A percentile compares a stretch with the other conserved stretches of the same genome.
These are phyloP conservation scores for Catocala fraxini DNA, from an alignment of 2,888 invertebrate genomes.

Conservation along the genomic window DNA sequence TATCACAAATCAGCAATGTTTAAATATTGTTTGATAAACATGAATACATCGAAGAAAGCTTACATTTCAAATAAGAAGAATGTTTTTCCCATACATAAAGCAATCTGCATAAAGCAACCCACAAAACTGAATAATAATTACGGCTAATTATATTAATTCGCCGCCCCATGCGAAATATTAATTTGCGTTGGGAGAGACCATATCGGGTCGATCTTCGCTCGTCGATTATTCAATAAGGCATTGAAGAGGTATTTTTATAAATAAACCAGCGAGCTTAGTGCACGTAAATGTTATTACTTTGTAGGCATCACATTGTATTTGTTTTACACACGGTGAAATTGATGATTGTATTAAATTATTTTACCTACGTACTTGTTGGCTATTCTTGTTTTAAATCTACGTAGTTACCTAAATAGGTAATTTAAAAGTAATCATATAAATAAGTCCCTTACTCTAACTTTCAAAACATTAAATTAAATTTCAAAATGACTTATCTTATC, in stretches of 20 bases:
- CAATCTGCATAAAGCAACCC: conserved; percentile 40
- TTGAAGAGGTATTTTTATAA: conserved; percentile 66
- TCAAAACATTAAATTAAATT: no score
- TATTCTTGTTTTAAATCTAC: no score
- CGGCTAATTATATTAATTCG: conserved; percentile 77
- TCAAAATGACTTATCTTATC: no score
- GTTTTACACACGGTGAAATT: neutral
- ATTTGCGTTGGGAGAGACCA: conserved; percentile 67
- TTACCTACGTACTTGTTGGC: neutral
- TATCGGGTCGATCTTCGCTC: conserved; percentile 63
- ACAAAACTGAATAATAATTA: conserved; percentile 60
- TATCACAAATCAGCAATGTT: no score
- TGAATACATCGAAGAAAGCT: neutral
- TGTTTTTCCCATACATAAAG: conserved; percentile 45
- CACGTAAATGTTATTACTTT: conserved; percentile 23
- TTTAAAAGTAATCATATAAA: no score
- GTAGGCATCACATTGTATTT: neutral
- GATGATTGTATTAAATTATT: neutral
- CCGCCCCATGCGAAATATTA: conserved; percentile 69
- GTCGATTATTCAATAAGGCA: conserved; percentile 80
- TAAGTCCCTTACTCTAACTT: no score
- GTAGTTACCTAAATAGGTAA: no score
- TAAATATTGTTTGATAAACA: no score
- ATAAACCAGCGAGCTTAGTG: conserved; percentile 55
- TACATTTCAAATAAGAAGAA: conserved; percentile 3